A percentile compares a stretch with the other conserved stretches of the same genome.
phyloP scores from a whole-genome alignment of 2,113 vertebrate genomes.

The Rhipidura dahli region DNA sequence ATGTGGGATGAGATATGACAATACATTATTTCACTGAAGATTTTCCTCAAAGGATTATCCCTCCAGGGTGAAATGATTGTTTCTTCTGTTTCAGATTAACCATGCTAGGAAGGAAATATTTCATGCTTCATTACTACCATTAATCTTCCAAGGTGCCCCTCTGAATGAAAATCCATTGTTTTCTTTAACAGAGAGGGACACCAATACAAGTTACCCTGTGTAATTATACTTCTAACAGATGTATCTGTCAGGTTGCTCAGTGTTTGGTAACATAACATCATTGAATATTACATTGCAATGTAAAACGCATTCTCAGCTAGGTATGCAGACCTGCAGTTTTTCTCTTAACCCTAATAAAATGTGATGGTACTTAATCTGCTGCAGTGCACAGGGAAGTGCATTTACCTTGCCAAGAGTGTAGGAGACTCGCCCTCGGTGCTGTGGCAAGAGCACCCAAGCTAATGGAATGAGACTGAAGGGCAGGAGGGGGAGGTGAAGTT shows the following conservation, averaged over 20 bases:
- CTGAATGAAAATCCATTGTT: conserved; percentile 63
- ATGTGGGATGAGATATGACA: conserved; percentile 43
- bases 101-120: conserved; percentile 50
- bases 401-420: not conserved
- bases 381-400: not conserved
- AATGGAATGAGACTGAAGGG: not conserved
- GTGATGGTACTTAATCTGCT: not conserved
- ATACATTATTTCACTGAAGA: conserved; percentile 26
- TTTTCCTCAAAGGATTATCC: conserved; percentile 55
- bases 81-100: conserved; percentile 56
- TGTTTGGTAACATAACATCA: conserved; percentile 4
- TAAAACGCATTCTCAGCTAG: not conserved
- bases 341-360: not conserved
- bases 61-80: conserved; percentile 51
- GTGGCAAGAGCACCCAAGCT: not conserved
- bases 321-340: not conserved
- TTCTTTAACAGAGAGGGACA: conserved; percentile 45
- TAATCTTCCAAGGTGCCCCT: conserved; percentile 66
- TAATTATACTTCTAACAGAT: conserved; percentile 53
- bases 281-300: not conserved
- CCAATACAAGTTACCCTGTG: conserved; percentile 16
- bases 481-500: not conserved
- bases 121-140: conserved; percentile 62
- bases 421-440: not conserved
- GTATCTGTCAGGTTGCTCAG: conserved; percentile 27